Conservation (phyloP, 2,888 invertebrate species). For the Lucinisca nassula region DNA sequence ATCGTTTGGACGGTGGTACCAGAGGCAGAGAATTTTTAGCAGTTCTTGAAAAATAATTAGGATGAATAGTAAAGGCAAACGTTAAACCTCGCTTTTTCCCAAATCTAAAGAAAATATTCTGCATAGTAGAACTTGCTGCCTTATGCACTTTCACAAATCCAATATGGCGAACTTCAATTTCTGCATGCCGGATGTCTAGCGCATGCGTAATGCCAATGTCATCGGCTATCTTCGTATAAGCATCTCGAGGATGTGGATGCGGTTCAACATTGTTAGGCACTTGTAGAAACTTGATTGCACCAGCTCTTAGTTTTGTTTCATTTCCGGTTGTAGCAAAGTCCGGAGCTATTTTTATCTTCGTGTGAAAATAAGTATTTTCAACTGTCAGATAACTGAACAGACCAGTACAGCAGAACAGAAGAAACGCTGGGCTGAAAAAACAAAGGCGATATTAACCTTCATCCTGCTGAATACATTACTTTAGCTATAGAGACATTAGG, state of each 20-base stretch:
- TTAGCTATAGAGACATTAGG: no score
- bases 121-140: constrained; percentile 71
- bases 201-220: not conserved
- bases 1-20: constrained; percentile 32
- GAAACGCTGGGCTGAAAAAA: not conserved
- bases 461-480: no score
- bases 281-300: not conserved
- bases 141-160: constrained; percentile 73
- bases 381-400: not conserved
- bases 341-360: not conserved
- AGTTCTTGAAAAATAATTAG: constrained; percentile 56
- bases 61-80: constrained; percentile 61
- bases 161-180: constrained; percentile 67
- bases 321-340: not conserved
- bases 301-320: not conserved
- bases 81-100: constrained; percentile 61
- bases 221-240: not conserved
- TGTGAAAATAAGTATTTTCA: not conserved
- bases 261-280: not conserved
- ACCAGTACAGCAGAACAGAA: not conserved
- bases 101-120: constrained; percentile 71
- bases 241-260: not conserved
- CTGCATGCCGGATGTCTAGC: not conserved
- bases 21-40: constrained; percentile 26
- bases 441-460: no score